Evolutionary conservation across 2,113 vertebrate genomes (phyloP).

Genomic region (Ceuthmochares aereus): DNA sequence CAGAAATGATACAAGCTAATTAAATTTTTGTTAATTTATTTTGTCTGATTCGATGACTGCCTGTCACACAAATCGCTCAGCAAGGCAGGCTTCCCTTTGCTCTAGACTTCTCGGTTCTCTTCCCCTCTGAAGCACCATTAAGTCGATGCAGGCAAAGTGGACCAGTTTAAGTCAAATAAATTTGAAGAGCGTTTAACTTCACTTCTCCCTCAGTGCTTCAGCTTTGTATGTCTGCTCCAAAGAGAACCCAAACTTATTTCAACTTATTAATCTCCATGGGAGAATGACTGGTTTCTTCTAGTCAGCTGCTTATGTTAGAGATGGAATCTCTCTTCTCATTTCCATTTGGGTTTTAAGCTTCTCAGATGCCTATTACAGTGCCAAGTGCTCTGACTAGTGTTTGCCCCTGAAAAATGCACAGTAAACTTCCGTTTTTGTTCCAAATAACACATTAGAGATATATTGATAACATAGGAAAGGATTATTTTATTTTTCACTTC

Average conservation of each 20-base stretch:
- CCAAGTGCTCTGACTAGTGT: fast-evolving
- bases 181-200: conserved; percentile 71
- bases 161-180: conserved; percentile 75
- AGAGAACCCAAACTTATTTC: conserved; percentile 7
- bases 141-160: conserved; percentile 59
- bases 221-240: conserved; percentile 36
- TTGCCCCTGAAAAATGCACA: not conserved
- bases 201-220: conserved; percentile 55
- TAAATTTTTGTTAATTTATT: conserved; percentile 84
- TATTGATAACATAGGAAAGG: not conserved
- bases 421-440: not conserved
- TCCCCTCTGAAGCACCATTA: conserved; percentile 62
- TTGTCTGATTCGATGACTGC: conserved; percentile 75
- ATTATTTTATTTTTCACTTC: not conserved
- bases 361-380: not conserved
- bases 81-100: conserved; percentile 55
- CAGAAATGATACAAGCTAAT: conserved; percentile 78
- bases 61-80: conserved; percentile 71
- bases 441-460: not conserved
- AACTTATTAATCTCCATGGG: not conserved
- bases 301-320: not conserved
- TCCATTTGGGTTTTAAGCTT: not conserved
- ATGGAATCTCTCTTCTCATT: not conserved
- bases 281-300: not conserved
- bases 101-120: conserved; percentile 57